Conservation (phyloP, 2,113 vertebrate genomes). For the Oceanodroma tethys region DNA sequence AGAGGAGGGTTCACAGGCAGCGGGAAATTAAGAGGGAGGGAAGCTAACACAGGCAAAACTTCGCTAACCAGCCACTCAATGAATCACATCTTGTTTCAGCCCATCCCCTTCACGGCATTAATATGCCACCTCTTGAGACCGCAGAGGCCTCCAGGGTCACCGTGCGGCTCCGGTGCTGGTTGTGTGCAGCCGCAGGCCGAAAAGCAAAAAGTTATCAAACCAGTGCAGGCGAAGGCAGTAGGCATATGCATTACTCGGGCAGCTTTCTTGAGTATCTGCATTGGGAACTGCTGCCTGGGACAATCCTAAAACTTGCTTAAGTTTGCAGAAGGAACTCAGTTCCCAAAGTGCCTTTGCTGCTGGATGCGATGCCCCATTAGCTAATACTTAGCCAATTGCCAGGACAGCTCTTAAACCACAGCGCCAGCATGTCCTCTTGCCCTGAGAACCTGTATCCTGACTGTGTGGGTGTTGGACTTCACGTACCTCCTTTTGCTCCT, state of each 20-base stretch:
- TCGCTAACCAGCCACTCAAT: background rate
- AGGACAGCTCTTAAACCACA: background rate
- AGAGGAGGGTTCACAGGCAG: background rate
- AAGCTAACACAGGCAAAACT: background rate
- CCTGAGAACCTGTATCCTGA: background rate
- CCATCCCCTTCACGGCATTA: background rate
- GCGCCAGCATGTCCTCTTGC: background rate
- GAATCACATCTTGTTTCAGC: background rate
- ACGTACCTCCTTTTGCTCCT: background rate
- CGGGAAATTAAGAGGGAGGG: background rate
- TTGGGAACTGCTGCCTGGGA: background rate
- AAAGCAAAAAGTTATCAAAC: background rate
- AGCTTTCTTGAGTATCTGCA: background rate
- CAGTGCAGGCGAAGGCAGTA: background rate
- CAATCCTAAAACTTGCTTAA: background rate
- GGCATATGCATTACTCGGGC: background rate
- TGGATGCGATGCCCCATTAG: fast-evolving
- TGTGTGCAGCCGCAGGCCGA: background rate
- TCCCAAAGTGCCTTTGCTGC: background rate
- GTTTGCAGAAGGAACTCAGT: background rate
- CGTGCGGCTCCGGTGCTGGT: background rate
- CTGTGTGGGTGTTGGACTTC: fast-evolving
- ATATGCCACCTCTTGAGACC: background rate
- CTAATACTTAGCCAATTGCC: background rate
- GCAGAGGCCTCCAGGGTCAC: background rate